Evolutionary conservation across 1,140 invertebrate genomes (phyloP).

Genomic region (Drosophila sucinea): DNA sequence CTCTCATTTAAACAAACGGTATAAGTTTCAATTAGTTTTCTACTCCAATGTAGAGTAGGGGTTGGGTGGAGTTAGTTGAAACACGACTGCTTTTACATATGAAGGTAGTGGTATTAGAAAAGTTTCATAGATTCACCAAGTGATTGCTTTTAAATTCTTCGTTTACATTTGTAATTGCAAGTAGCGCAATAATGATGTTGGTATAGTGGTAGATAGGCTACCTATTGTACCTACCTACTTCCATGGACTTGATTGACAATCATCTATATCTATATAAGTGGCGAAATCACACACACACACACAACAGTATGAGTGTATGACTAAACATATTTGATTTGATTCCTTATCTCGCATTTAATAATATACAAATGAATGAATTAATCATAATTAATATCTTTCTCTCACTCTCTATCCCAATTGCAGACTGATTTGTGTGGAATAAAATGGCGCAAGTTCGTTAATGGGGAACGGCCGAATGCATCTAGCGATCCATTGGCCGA

Average conservation of each 20-base stretch:
- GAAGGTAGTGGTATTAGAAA: background rate
- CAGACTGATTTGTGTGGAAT: slow-evolving; percentile 99
- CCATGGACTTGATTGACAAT: background rate
- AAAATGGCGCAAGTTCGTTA: slow-evolving; percentile 98
- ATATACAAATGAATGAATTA: slow-evolving; percentile 1
- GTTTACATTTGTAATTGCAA: too few relatives aligned
- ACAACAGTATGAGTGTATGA: background rate
- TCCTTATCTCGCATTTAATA: slow-evolving; percentile 7
- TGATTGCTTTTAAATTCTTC: too few relatives aligned
- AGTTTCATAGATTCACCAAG: background rate
- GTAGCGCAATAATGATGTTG: too few relatives aligned
- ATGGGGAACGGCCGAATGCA: slow-evolving; percentile 85
- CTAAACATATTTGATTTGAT: background rate
- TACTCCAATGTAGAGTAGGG: background rate
- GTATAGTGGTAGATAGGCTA: background rate
- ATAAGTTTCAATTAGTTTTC: too few relatives aligned
- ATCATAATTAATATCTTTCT: slow-evolving; percentile 27
- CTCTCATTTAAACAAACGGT: background rate
- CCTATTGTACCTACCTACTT: background rate
- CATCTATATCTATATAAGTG: background rate
- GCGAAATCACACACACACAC: too few relatives aligned
- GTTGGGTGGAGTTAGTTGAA: background rate
- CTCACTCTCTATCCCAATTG: slow-evolving; percentile 16
- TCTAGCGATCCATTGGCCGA: slow-evolving; percentile 92
- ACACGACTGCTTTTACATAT: too few relatives aligned